Evolutionary conservation across 2,113 vertebrate genomes (phyloP).

Genomic region (Oreochromis aureus): DNA sequence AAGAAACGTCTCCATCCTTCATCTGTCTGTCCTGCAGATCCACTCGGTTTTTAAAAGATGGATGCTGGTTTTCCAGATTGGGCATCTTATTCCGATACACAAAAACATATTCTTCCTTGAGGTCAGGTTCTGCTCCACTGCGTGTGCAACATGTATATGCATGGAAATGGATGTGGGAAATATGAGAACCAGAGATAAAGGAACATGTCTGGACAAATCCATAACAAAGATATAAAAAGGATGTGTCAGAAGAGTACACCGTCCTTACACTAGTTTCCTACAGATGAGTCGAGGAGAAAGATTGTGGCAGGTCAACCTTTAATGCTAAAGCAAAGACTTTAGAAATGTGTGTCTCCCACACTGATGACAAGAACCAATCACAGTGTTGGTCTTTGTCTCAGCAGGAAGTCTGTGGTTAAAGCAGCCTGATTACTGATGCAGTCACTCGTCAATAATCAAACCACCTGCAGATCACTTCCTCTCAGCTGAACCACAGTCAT

Average conservation of each 20-base stretch:
- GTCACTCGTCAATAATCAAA: no score
- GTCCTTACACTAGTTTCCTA: background rate
- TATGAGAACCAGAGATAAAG: background rate
- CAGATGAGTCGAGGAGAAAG: accelerated
- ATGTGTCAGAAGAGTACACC: background rate
- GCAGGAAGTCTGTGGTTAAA: background rate
- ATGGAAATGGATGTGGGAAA: background rate
- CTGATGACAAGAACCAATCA: background rate
- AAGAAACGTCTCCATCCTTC: no score
- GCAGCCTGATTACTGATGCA: no score
- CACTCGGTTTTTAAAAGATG: no score
- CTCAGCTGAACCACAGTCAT: no score
- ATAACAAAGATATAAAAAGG: background rate
- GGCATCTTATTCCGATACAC: no score
- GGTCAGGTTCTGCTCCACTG: background rate
- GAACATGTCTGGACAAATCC: background rate
- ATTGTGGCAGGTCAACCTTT: accelerated
- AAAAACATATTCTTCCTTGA: no score
- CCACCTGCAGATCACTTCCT: no score
- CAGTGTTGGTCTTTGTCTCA: background rate
- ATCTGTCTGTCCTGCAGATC: no score
- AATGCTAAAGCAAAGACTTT: accelerated
- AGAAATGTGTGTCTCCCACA: background rate
- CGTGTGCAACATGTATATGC: accelerated
- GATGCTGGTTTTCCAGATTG: no score